Base-by-base conservation (phyloP, 2,888 invertebrate species). In the Tipula lateralis region DNA sequence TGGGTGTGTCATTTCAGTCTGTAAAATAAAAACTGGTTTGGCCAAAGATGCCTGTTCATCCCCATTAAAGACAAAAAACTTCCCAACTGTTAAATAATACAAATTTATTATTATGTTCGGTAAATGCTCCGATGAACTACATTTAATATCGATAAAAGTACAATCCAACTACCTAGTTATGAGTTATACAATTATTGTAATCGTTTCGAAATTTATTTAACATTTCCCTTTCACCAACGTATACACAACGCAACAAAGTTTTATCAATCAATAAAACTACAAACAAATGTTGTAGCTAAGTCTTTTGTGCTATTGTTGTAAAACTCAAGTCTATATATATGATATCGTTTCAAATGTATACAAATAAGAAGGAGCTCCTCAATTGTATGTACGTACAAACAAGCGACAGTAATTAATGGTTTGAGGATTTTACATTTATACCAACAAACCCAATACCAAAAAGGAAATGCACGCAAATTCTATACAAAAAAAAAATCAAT, bases 381-480 rank as follows among this genome's bases (percentile, higher is more conserved):
- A 66, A 66, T 24, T 66, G n/a, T 66, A n/a, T n/a, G 39, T 39
- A 7, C 7, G 13, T 50, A 24, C n/a, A 66, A 7, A 19, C 24
- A 66, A 24, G 66, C 19, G 66, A 66, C 66, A 66, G 66, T 66
- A 66, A 66, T 66, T 66, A 66, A 66, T 66, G 66, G 66, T 66
- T 66, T 66, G 66, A 66, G 66, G 66, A 66, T 66, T 66, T 50
- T 19, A 7, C 4, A 6, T 19, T 19, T 9, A 4, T 9, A 66
- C 66, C 66, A 66, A 66, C 66, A 66, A 66, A 66, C 24, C 7
- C 19, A 66, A 12, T 66, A 24, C 24, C 24, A 66, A 66, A 36
- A 44, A 44, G 66, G 66, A 66, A 66, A 66, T 66, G 66, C 66
- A 66, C 66, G 66, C 66, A 66, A 66, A 66, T 66, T 66, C 24